A percentile compares a stretch with the other conserved stretches of the same genome.
These are phyloP conservation scores for Sycophila texana DNA, from an alignment of 2,888 invertebrate genomes.

Conservation along the genomic window DNA sequence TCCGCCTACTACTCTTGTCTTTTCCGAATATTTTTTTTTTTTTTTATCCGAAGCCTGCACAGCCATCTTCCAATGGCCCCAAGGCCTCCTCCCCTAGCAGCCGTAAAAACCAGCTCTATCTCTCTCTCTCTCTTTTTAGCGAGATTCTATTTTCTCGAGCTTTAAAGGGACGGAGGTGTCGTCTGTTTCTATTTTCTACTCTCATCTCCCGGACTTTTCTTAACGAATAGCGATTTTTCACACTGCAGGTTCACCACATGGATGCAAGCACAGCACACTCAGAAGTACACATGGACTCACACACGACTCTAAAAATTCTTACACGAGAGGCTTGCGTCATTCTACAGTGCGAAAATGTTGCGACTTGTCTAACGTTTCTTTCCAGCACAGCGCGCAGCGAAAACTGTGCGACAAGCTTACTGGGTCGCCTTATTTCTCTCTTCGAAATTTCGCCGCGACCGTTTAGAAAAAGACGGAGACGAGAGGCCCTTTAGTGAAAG, in stretches of 20 bases:
- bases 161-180: too few species aligned
- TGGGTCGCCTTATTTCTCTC: too few species aligned
- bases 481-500: too few species aligned
- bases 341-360: neutral
- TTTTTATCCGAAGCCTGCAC: neutral
- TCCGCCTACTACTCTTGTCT: neutral
- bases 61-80: neutral
- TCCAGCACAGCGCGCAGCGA: too few species aligned
- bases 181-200: neutral
- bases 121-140: neutral
- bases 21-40: conserved; percentile 24
- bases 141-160: neutral
- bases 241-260: conserved; percentile 6
- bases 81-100: conserved; percentile 19
- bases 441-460: too few species aligned
- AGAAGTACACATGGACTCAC: conserved; percentile 16
- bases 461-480: too few species aligned
- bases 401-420: too few species aligned
- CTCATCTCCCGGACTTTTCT: neutral
- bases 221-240: neutral
- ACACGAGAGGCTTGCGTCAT: conserved; percentile 14
- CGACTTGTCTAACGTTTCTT: neutral
- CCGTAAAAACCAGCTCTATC: neutral
- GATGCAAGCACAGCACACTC: conserved; percentile 1
- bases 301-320: neutral